Evolutionary conservation across 2,888 invertebrate genomes (phyloP), one percentile per base, ranked within the genome.

Genomic region (Parelbella ahira): DNA sequence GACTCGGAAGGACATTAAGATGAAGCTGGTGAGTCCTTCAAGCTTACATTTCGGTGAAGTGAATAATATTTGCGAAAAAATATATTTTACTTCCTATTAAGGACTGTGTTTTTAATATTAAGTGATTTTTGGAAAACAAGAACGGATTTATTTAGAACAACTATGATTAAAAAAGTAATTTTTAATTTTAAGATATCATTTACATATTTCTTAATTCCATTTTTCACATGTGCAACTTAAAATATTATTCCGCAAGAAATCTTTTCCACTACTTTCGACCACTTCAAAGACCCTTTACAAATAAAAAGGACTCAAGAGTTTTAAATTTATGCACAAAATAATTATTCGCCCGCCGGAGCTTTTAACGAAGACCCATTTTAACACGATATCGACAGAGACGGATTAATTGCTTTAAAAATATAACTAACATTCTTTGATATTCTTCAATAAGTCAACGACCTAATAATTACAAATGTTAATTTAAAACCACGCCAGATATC

Each of bases 21-120:
- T 86, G 86, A 86, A 72, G 68, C 72, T 81, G 87, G 87, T 87
- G 77, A 87, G 87, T 84, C 83, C 86, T 83, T 82, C 64, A 49
- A 48, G 42, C 41, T 56, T 30, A 47, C 51, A 27, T 58, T 54
- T 51, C 42, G 48, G 67, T 69, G 37, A 33, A 43, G 44, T 47
- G 45, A 44, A 32, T 13, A 38, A 47, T 8, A 20, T 30, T n/a
- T 34, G 41, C 15, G n/a, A 25, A 33, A 34, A 19, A 20, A 12
- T 4, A n/a, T 15, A 9, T 29, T 29, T 4, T 11, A 7, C 11
- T 20, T 20, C 2, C 2, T 21, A 32, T 12, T 32, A 6, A 21
- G 32, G 27, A 8, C 23, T 1, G 11, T 25, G 33, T 34, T 24
- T 4, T 30, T 12, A 11, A 5, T 30, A 10, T 4, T 15, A 8